Conservation (phyloP, 1,140 invertebrate genomes). For the Chelonus insularis region DNA sequence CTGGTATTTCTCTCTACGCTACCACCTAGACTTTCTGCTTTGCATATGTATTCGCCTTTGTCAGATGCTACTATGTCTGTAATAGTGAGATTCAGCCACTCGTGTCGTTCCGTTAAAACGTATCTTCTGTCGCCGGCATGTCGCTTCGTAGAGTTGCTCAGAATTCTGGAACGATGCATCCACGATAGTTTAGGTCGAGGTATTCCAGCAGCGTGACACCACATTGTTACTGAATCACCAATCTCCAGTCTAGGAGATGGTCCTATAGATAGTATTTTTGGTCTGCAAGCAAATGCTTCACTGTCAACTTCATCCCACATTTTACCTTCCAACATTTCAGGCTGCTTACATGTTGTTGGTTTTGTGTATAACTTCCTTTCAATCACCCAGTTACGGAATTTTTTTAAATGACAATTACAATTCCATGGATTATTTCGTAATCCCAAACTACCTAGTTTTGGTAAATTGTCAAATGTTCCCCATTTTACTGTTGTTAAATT, state of each 20-base stretch:
- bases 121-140: conserved; percentile 52
- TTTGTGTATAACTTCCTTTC: conserved; percentile 71
- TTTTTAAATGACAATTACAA: conserved; percentile 82
- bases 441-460: conserved; percentile 72
- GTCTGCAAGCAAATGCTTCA: conserved; percentile 82
- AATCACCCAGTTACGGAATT: conserved; percentile 77
- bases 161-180: conserved; percentile 50
- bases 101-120: conserved; percentile 55
- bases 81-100: conserved; percentile 80
- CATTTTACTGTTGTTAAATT: conserved; percentile 67
- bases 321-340: conserved; percentile 66
- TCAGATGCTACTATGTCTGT: conserved; percentile 71
- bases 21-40: conserved; percentile 83
- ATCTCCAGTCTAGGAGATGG: conserved; percentile 60
- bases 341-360: conserved; percentile 72
- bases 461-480: conserved; percentile 64
- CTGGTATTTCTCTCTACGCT: conserved; percentile 74
- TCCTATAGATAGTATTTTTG: conserved; percentile 67
- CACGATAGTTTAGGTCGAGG: conserved; percentile 78
- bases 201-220: conserved; percentile 76
- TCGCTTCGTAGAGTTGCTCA: conserved; percentile 45
- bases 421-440: conserved; percentile 84
- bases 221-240: conserved; percentile 71
- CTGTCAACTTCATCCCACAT: conserved; percentile 72
- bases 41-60: conserved; percentile 85